Evolutionary conservation across 1,140 invertebrate genomes (phyloP), one percentile per base, ranked within the genome.

Genomic region (Penaeus chinensis): DNA sequence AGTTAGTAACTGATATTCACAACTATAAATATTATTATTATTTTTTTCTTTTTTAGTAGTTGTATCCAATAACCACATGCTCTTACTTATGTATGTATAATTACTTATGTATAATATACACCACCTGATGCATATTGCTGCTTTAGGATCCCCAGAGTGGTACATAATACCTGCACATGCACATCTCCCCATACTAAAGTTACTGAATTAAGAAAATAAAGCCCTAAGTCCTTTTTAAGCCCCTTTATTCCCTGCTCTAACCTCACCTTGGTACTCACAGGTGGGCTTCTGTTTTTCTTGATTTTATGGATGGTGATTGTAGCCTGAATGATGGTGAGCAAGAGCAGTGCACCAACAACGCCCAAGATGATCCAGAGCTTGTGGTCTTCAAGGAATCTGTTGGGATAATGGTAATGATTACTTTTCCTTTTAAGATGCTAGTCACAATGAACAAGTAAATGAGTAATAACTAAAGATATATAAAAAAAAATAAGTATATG

Each of bases 311-410:
- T 94, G 2, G 96, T 98, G 91, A 96, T 97, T 66, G 93, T 94
- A 8, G 96, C 96, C 93, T 98, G 97, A 27, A 98, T 93, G 5
- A 98, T 89, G 20, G 96, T 95, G 16, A 98, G 93, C 16, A 96
- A 92, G 20, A 97, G 93, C 81, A 98, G 92, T 1, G 96, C 96
- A 20, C 94, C 95, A 84, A 98, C 95, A 88, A 96, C 96, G 16
- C 95, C 97, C 69, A 96, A 93, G 19, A 98, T 95, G 88, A 96
- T 95, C 93, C 96, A 97, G 83, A 97, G 92, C 91, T 96, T 96
- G 5, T 95, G 95, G 90, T 94, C 94, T 2, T 95, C 94, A 65
- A 91, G 84, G 87, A 88, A 88, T 24, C 82, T 88, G 71, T 5
- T 42, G 42, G 32, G 61, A 77, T 61, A 54, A 80, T 13, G 16